Conservation (phyloP, 2,113 vertebrate species). For the Syngnathus floridae region DNA sequence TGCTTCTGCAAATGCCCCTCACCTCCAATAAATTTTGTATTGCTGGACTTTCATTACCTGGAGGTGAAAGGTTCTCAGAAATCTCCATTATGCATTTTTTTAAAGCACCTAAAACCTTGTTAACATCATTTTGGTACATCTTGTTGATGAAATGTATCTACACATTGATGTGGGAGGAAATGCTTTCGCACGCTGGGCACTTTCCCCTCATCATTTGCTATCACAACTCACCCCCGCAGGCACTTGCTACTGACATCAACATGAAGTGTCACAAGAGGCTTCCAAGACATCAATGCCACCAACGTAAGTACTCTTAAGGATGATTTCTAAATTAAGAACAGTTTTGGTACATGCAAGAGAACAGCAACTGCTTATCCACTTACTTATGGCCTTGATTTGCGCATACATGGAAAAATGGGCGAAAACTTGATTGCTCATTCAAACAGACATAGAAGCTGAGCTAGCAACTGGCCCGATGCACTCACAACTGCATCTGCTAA, state of each 20-base stretch:
- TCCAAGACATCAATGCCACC: neutral
- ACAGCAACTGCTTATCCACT: neutral
- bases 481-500: neutral
- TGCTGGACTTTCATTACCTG: slow-evolving; percentile 1
- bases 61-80: slow-evolving; percentile 20
- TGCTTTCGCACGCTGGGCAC: neutral
- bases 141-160: neutral
- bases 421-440: neutral
- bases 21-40: slow-evolving; percentile 23
- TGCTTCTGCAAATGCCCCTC: neutral
- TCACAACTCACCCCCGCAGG: slow-evolving; percentile 1
- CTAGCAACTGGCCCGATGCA: too few species aligned
- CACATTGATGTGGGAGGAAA: slow-evolving; percentile 1
- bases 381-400: neutral
- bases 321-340: neutral
- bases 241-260: neutral
- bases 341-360: neutral
- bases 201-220: neutral
- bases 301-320: neutral
- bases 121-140: neutral
- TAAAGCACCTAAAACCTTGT: slow-evolving; percentile 14
- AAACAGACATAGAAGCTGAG: neutral
- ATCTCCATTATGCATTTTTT: slow-evolving; percentile 25
- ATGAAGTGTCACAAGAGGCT: neutral
- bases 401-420: neutral